Evolutionary conservation across 2,888 invertebrate species (phyloP).

Genomic region (Plusia festucae): DNA sequence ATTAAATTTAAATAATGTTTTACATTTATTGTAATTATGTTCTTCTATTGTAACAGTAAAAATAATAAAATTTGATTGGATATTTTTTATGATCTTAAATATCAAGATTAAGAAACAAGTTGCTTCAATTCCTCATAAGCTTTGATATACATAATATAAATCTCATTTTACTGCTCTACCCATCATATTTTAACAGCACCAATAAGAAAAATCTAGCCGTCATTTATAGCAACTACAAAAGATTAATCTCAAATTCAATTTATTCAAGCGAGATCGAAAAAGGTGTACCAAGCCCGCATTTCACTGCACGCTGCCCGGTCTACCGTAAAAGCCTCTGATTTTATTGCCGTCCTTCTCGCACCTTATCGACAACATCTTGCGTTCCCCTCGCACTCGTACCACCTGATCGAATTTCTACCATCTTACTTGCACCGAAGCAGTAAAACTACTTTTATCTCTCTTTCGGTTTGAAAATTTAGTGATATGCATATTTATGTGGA

Average conservation of each 20-base stretch:
- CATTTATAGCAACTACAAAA: constrained; percentile 81
- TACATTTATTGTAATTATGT: constrained; percentile 6
- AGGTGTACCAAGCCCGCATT: constrained; percentile 85
- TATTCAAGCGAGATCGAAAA: constrained; percentile 87
- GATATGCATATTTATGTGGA: constrained; percentile 87
- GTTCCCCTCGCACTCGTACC: constrained; percentile 74
- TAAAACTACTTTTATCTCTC: constrained; percentile 87
- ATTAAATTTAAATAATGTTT: constrained; percentile 11
- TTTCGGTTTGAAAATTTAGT: constrained; percentile 82
- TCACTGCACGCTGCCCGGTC: constrained; percentile 86
- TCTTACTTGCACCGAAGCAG: constrained; percentile 87
- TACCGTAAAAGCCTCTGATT: constrained; percentile 89
- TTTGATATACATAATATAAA: constrained; percentile 46
- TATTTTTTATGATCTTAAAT: constrained; percentile 32
- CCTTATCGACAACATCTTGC: constrained; percentile 52
- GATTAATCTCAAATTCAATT: constrained; percentile 88
- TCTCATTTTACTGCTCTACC: constrained; percentile 59
- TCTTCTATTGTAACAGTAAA: constrained; percentile 12
- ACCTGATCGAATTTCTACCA: constrained; percentile 88
- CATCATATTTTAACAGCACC: constrained; percentile 62
- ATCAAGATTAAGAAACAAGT: constrained; percentile 44
- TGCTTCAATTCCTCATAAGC: constrained; percentile 44
- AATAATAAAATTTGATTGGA: constrained; percentile 32
- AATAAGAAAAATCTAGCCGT: constrained; percentile 70
- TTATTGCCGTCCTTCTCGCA: constrained; percentile 73